A percentile compares a stretch with the other conserved stretches of the same genome.
Conservation (phyloP, 2,113 vertebrate genomes). For the Lasiurus borealis region DNA sequence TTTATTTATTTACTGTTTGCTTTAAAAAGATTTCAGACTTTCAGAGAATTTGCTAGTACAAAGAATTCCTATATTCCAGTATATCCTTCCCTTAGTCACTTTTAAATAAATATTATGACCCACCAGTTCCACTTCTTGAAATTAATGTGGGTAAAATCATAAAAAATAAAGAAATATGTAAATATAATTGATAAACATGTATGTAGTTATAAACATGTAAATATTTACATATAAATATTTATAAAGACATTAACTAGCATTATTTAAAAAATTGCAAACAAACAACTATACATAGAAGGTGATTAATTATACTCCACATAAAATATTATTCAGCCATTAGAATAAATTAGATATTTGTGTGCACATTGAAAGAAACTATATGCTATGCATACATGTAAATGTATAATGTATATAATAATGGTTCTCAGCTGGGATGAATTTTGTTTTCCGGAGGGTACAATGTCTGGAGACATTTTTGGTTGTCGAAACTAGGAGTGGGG, state of each 20-base stretch:
- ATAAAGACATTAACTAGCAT: background rate
- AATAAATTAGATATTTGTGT: background rate
- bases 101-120: constrained; percentile 30
- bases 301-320: background rate
- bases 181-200: background rate
- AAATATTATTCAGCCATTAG: background rate
- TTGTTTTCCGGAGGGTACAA: background rate
- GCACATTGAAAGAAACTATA: background rate
- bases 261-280: constrained; percentile 12
- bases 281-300: background rate
- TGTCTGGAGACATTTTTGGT: background rate
- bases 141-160: constrained; percentile 34
- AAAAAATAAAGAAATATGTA: background rate
- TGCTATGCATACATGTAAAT: background rate
- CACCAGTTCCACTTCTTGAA: background rate
- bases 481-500: background rate
- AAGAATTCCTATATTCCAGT: background rate
- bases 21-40: constrained; percentile 10
- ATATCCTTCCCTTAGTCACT: background rate
- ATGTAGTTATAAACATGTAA: background rate
- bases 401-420: background rate
- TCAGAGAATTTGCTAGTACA: background rate
- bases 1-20: constrained; percentile 43
- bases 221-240: background rate
- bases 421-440: background rate